Evolutionary conservation across 2,797 vertebrate genomes (phyloP).

Genomic region (Sarcoramphus papa): DNA sequence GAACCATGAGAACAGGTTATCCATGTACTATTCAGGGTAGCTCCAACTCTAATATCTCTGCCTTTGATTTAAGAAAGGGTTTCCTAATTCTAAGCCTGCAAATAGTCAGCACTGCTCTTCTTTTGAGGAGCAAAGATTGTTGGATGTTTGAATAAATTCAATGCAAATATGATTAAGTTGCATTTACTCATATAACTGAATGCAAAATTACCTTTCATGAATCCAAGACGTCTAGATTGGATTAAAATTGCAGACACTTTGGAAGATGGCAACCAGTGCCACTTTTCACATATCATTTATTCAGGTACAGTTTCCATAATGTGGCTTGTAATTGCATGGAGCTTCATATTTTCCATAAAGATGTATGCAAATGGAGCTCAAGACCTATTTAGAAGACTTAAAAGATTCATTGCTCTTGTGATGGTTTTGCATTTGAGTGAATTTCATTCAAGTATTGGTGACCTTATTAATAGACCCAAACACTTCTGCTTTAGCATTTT

Average conservation of each 20-base stretch:
- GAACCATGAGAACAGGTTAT: not conserved
- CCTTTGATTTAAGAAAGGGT: not conserved
- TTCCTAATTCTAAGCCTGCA: not conserved
- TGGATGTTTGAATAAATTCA: not conserved
- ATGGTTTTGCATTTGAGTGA: not conserved
- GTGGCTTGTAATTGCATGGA: not conserved
- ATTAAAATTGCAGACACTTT: not conserved
- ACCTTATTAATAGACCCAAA: slow-evolving; percentile 22
- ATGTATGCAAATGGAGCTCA: slow-evolving; percentile 25
- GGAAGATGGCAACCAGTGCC: not conserved
- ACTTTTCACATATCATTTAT: not conserved
- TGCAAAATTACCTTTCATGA: not conserved
- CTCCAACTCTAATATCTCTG: not conserved
- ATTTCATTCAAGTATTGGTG: not conserved
- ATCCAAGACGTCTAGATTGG: not conserved
- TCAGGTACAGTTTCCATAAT: not conserved
- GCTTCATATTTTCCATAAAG: not conserved
- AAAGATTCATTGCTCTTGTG: not conserved
- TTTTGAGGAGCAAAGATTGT: not conserved
- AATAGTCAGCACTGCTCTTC: not conserved
- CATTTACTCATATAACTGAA: not conserved
- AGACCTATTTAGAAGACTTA: slow-evolving; percentile 14
- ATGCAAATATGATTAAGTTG: not conserved
- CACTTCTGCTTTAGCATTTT: not conserved
- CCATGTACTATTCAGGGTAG: not conserved